phyloP scores from a whole-genome alignment of 2,888 invertebrate species.

The Mesorhabditis belari region DNA sequence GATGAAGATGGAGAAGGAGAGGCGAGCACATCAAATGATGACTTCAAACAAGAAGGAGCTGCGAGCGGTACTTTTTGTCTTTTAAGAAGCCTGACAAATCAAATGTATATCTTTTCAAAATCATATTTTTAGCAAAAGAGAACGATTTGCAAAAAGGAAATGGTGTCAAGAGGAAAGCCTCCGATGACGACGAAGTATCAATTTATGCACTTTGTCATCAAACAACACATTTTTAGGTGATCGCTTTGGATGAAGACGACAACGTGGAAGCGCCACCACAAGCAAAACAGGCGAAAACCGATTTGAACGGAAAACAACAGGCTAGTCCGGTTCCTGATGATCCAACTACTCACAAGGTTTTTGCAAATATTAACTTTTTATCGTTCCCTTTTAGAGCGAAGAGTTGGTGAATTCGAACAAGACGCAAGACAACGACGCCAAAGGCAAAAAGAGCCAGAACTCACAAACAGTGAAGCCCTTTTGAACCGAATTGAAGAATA shows the following conservation, averaged over 20 bases:
- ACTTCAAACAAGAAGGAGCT: too few species aligned
- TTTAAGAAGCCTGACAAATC: too few species aligned
- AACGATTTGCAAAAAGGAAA: too few species aligned
- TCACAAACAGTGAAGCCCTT: conserved; percentile 31
- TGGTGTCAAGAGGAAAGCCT: background rate
- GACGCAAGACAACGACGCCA: too few species aligned
- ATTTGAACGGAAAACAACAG: background rate
- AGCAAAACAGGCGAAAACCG: background rate
- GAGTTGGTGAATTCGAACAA: too few species aligned
- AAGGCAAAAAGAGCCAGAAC: conserved; percentile 30
- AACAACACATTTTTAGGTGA: background rate
- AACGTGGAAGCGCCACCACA: background rate
- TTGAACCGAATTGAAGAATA: conserved; percentile 41
- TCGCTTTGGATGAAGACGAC: background rate
- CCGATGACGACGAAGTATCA: background rate
- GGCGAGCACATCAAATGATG: too few species aligned
- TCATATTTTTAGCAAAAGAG: too few species aligned
- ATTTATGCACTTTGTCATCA: background rate
- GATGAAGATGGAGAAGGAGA: too few species aligned
- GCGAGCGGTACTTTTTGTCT: too few species aligned
- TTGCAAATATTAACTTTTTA: background rate
- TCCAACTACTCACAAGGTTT: background rate
- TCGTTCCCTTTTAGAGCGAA: too few species aligned
- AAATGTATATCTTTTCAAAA: too few species aligned
- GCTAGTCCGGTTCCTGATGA: background rate